Percentiles rank a stretch among this genome's conserved stretches.
Conservation (phyloP, 2,113 vertebrate species). For the Pelvicachromis taeniatus region DNA sequence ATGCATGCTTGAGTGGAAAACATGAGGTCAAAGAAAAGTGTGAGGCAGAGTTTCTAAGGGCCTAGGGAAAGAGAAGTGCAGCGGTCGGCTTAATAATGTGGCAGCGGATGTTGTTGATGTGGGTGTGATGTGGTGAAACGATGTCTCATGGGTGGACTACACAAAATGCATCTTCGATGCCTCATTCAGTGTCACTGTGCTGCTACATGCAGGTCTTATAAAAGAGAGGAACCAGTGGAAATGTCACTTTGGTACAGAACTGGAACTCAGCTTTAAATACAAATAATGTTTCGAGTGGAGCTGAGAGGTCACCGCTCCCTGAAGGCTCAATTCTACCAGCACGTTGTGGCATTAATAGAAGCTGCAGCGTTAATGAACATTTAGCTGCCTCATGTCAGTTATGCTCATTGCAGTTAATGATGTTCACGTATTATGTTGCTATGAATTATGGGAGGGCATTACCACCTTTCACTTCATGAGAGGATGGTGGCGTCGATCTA, state of each 20-base stretch:
- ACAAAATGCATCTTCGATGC: background rate
- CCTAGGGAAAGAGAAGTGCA: background rate
- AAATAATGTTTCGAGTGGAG: background rate
- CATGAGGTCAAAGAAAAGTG: background rate
- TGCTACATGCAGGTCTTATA: background rate
- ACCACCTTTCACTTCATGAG: background rate
- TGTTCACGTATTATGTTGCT: background rate
- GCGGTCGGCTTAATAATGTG: background rate
- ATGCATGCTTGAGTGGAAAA: background rate
- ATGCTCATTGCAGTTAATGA: background rate
- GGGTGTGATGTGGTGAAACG: background rate
- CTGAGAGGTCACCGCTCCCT: rapidly evolving
- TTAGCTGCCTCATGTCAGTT: background rate
- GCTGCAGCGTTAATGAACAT: background rate
- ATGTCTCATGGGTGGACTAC: background rate
- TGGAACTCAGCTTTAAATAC: background rate
- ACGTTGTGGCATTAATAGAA: background rate
- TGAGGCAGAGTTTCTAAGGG: background rate
- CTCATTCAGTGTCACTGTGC: background rate
- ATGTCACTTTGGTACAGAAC: background rate
- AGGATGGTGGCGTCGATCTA: background rate
- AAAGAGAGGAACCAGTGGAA: background rate
- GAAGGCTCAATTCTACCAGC: background rate
- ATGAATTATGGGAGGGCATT: background rate
- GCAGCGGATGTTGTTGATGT: background rate